phyloP scores from a whole-genome alignment of 2,888 invertebrate genomes.

The Villa cingulata region DNA sequence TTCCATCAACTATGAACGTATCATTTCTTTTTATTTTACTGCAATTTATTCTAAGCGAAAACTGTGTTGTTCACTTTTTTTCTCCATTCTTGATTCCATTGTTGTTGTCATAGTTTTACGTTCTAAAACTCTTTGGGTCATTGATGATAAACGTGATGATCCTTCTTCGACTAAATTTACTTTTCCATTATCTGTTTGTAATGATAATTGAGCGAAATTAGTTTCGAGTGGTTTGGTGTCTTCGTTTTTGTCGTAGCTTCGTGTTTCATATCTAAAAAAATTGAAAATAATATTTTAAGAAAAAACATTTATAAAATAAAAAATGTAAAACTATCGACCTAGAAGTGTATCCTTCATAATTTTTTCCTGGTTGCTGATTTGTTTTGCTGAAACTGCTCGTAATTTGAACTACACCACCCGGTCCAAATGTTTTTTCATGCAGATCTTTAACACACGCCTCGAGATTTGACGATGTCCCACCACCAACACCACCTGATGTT shows the following conservation, averaged over 20 bases:
- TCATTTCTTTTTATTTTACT: background rate
- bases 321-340: constrained; percentile 35
- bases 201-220: constrained; percentile 31
- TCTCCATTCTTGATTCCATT: constrained; percentile 33
- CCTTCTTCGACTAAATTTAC: constrained; percentile 32
- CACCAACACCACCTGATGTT: background rate
- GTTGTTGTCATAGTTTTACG: constrained; percentile 34
- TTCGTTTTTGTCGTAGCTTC: constrained; percentile 30
- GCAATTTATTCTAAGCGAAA: constrained; percentile 28
- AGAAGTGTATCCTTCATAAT: constrained; percentile 52
- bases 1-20: no score
- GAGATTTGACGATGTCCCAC: constrained; percentile 17
- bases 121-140: constrained; percentile 36
- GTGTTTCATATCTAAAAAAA: constrained; percentile 33
- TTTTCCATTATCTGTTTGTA: constrained; percentile 30
- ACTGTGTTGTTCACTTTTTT: constrained; percentile 34
- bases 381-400: constrained; percentile 24
- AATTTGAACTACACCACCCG: constrained; percentile 29
- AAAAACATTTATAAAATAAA: background rate
- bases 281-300: constrained; percentile 1
- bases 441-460: constrained; percentile 36
- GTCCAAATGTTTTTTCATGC: constrained; percentile 36
- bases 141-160: constrained; percentile 31
- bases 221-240: constrained; percentile 29
- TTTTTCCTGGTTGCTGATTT: constrained; percentile 33